Conservation (phyloP, 2,888 invertebrate species). For the Nemotelus pantherinus region DNA sequence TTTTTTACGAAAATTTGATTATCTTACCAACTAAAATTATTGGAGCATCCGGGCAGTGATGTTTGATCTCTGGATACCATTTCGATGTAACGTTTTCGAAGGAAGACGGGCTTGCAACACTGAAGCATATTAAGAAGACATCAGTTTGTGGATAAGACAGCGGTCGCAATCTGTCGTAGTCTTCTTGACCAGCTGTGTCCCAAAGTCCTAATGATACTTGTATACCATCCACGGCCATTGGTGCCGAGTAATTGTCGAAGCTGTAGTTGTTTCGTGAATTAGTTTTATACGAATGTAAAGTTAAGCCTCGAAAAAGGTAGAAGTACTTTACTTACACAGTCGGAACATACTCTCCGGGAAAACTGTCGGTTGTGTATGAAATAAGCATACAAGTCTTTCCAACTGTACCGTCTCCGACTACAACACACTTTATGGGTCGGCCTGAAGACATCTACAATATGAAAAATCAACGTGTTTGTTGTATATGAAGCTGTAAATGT, state of each 20-base stretch:
- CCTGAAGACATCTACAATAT: constrained; percentile 81
- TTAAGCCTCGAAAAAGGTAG: not conserved
- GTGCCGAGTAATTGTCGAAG: constrained; percentile 98
- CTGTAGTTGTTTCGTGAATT: constrained; percentile 64
- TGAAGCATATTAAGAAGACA: constrained; percentile 99
- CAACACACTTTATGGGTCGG: constrained; percentile 91
- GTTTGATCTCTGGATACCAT: constrained; percentile 99
- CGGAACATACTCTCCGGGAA: constrained; percentile 94
- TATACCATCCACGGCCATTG: constrained; percentile 98
- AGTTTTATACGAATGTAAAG: constrained; percentile 46
- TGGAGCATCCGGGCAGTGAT: constrained; percentile 99
- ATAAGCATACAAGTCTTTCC: constrained; percentile 95
- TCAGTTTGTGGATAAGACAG: constrained; percentile 99
- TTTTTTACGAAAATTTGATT: not conserved
- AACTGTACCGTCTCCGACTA: constrained; percentile 92
- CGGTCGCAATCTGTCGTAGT: constrained; percentile 95
- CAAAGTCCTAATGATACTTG: constrained; percentile 96
- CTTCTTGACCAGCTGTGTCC: constrained; percentile 99
- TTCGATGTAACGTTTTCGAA: constrained; percentile 99
- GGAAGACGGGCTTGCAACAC: constrained; percentile 98
- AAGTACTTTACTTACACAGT: constrained; percentile 80
- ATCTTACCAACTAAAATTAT: constrained; percentile 95
- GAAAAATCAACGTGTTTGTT: not conserved
- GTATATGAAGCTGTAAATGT: not conserved
- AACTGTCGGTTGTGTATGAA: constrained; percentile 91